Conservation (phyloP, 2,888 invertebrate genomes). For the Muschampia plurimacula region DNA sequence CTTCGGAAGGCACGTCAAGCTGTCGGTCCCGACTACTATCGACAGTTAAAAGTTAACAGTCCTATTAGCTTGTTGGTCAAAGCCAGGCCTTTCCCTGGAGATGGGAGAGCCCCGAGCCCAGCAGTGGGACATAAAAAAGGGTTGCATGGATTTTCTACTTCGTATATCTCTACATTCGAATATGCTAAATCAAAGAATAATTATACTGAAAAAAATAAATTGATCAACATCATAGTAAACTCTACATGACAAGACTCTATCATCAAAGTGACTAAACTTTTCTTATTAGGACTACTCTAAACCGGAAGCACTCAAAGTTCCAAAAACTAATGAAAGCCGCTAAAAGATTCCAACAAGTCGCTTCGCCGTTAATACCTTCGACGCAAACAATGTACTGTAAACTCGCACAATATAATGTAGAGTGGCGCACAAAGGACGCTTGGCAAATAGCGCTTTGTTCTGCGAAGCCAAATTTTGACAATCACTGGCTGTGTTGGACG, state of each 20-base stretch:
- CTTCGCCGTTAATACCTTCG: slow-evolving; percentile 59
- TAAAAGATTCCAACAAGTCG: slow-evolving; percentile 57
- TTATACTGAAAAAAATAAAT: neutral
- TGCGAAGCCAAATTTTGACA: slow-evolving; percentile 86
- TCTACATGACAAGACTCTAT: neutral
- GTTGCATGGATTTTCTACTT: too few species aligned
- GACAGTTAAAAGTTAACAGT: too few species aligned
- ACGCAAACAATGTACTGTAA: slow-evolving; percentile 72
- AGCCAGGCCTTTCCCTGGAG: too few species aligned
- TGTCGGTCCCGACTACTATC: too few species aligned
- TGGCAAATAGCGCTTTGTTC: slow-evolving; percentile 86
- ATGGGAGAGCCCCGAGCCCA: too few species aligned
- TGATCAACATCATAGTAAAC: neutral
- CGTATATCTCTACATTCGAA: too few species aligned
- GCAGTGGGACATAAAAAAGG: too few species aligned
- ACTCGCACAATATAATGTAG: slow-evolving; percentile 85
- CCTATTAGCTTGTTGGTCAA: too few species aligned
- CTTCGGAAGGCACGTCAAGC: too few species aligned
- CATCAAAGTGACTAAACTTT: neutral
- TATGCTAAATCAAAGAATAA: neutral
- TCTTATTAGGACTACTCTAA: neutral
- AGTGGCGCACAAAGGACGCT: slow-evolving; percentile 83
- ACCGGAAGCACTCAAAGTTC: slow-evolving; percentile 42
- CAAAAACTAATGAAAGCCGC: slow-evolving; percentile 61
- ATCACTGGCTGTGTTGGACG: slow-evolving; percentile 76